Base-by-base conservation (phyloP, 2,888 invertebrate genomes). In the Molanna angustata region DNA sequence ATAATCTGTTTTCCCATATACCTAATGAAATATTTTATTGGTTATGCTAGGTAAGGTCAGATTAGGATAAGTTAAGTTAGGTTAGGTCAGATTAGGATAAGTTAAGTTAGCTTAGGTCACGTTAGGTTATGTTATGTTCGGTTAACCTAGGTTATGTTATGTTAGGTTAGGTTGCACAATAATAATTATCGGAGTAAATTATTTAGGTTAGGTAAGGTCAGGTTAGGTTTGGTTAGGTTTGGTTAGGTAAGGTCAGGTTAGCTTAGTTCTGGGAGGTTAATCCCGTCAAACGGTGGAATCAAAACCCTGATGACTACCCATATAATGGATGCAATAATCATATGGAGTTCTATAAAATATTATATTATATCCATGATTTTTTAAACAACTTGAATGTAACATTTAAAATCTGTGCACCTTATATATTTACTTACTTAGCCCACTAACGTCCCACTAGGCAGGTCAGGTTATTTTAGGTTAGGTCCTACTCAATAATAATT, bases 91-190 rank as follows among this genome's bases (percentile, higher is more conserved):
- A 50, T 60, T 54, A 56, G 60, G 56, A 60, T 56, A 49, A 57
- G 60, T 58, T 61, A 59, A 52, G 61, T 58, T 62, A 45, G 59
- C 54, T 60, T 54, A 54, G 55, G 55, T 60, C 62, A 51, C 57
- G 58, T 61, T 62, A 56, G 61, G 57, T 60, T 61, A 50, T 44
- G 61, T 61, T 43, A 43, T 41, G 41, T 42, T 43, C n/a, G 42
- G 49, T 49, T 49, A 49, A 32, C 2, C 31, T 42, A 42, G 41
- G 49, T 49, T 42, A 42, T 41, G 49, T 45, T 45, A 32, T 32
- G 45, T 45, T 32, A 45, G 32, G 33, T 32, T 4, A 4, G 45
- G 45, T 48, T 48, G 32, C 31, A n/a, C n/a, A n/a, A n/a, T n/a
- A n/a, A n/a, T n/a, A n/a, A n/a, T n/a, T n/a, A n/a, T n/a, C n/a